These are phyloP conservation scores for Phalangium opilio DNA, from an alignment of 2,888 invertebrate genomes.

Conservation along the genomic window DNA sequence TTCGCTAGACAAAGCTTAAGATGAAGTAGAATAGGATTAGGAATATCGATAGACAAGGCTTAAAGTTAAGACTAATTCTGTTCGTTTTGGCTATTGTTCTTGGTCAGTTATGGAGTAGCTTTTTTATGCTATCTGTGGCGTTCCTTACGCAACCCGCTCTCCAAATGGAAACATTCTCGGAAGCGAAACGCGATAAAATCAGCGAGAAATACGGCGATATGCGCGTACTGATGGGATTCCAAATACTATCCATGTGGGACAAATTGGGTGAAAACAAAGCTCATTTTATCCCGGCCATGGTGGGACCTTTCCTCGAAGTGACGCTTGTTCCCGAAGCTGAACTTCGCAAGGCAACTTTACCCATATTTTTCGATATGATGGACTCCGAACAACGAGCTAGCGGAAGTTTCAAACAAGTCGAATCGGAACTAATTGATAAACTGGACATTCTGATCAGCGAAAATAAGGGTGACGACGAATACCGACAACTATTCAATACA, in stretches of 20 bases:
- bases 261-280: conserved; percentile 69
- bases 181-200: conserved; percentile 58
- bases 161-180: conserved; percentile 65
- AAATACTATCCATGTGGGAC: conserved; percentile 81
- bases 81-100: too few relatives aligned
- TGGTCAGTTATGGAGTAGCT: conserved; percentile 56
- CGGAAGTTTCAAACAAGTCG: conserved; percentile 77
- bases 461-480: conserved; percentile 86
- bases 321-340: conserved; percentile 75
- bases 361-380: conserved; percentile 90
- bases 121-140: conserved; percentile 61
- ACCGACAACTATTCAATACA: conserved; percentile 78
- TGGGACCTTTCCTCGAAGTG: conserved; percentile 82
- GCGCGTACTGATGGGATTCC: conserved; percentile 81
- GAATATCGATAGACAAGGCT: too few relatives aligned
- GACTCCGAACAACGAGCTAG: conserved; percentile 69
- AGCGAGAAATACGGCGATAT: conserved; percentile 70
- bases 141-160: conserved; percentile 64
- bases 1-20: too few relatives aligned
- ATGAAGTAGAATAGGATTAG: too few relatives aligned
- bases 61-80: too few relatives aligned
- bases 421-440: conserved; percentile 84
- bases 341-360: conserved; percentile 70
- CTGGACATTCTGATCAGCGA: conserved; percentile 80
- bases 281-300: conserved; percentile 79